phyloP scores from a whole-genome alignment of 2,797 vertebrate genomes.

The Champsocephalus esox region DNA sequence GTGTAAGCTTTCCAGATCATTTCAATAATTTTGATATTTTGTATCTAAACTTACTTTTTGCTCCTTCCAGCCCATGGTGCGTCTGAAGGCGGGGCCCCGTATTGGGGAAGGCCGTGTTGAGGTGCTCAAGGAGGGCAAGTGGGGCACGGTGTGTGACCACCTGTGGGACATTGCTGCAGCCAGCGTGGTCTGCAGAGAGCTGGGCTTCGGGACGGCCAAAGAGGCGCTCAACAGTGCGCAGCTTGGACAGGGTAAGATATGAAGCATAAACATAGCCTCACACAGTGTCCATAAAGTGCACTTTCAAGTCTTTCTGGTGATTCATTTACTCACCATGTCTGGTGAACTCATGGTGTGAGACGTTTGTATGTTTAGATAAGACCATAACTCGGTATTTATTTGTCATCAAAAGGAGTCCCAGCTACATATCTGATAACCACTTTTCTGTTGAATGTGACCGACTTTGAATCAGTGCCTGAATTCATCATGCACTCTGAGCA shows the following conservation, averaged over 20 bases:
- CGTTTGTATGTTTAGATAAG: conserved; percentile 21
- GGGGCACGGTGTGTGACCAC: conserved; percentile 94
- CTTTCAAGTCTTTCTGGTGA: conserved; percentile 26
- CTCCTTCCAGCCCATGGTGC: conserved; percentile 80
- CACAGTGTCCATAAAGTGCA: conserved; percentile 1
- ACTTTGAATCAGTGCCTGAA: conserved; percentile 19
- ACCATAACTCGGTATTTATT: background rate
- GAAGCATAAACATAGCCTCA: conserved; percentile 20
- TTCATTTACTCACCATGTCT: conserved; percentile 3
- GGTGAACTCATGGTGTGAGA: conserved; percentile 15
- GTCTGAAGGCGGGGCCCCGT: conserved; percentile 91
- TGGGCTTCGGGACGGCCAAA: conserved; percentile 92
- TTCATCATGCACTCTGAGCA: conserved; percentile 19
- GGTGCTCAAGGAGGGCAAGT: conserved; percentile 91
- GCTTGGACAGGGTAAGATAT: conserved; percentile 90
- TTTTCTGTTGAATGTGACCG: conserved; percentile 4
- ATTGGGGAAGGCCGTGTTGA: conserved; percentile 94
- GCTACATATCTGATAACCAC: conserved; percentile 22
- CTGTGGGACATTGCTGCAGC: conserved; percentile 92
- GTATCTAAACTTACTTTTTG: background rate
- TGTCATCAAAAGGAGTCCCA: background rate
- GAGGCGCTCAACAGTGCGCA: conserved; percentile 89
- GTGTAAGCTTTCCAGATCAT: background rate
- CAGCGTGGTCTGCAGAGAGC: conserved; percentile 93
- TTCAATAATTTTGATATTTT: background rate